These are phyloP conservation scores for Piaya cayana DNA, from an alignment of 2,113 vertebrate genomes.

Conservation along the genomic window DNA sequence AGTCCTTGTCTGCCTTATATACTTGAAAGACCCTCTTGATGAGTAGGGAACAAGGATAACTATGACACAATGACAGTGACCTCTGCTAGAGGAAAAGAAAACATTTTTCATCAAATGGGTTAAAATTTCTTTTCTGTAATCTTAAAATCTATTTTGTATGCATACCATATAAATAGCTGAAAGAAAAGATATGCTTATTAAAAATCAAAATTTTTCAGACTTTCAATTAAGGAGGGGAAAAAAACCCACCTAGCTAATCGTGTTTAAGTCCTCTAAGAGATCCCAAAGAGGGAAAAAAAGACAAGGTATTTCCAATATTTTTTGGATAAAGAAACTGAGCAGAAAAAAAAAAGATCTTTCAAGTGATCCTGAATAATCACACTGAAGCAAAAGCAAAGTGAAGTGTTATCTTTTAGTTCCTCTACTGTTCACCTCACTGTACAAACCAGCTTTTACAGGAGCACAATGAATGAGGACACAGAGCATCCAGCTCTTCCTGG, in stretches of 20 bases:
- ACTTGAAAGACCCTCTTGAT: background rate
- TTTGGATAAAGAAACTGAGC: background rate
- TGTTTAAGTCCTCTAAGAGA: background rate
- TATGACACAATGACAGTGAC: background rate
- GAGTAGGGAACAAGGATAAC: background rate
- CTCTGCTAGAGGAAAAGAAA: conserved; percentile 3
- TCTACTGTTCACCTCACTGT: background rate
- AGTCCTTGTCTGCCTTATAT: background rate
- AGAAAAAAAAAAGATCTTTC: background rate
- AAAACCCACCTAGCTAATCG: background rate
- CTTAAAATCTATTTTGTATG: background rate
- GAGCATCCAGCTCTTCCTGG: background rate
- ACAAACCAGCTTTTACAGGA: background rate
- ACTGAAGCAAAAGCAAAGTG: background rate
- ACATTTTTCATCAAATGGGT: background rate
- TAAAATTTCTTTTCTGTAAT: background rate
- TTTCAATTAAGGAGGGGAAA: background rate
- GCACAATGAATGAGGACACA: background rate
- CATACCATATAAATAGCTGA: background rate
- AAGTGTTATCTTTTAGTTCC: background rate
- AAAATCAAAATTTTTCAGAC: background rate
- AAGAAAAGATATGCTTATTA: conserved; percentile 1
- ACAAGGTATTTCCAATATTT: background rate
- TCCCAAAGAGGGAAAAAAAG: background rate
- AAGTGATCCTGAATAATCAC: background rate